These are phyloP conservation scores for Chrysopilus asiliformis DNA, from an alignment of 2,888 invertebrate species.

Conservation along the genomic window DNA sequence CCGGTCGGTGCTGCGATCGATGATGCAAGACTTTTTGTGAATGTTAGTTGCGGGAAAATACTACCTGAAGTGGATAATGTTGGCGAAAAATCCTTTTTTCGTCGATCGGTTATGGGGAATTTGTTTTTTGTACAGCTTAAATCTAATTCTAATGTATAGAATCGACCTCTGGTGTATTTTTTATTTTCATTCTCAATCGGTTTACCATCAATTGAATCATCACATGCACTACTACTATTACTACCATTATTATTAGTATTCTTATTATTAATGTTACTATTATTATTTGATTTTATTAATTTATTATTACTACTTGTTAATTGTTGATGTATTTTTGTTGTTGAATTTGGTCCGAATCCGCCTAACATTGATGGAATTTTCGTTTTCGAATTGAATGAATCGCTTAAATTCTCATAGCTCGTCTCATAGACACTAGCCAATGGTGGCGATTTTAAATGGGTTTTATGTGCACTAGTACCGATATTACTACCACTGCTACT, in stretches of 20 bases:
- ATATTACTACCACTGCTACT: too few species aligned
- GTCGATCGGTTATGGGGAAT: slow-evolving; percentile 41
- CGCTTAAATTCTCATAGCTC: slow-evolving; percentile 36
- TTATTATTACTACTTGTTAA: too few species aligned
- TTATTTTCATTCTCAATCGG: slow-evolving; percentile 27
- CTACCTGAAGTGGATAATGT: slow-evolving; percentile 5
- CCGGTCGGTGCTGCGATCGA: slow-evolving; percentile 30
- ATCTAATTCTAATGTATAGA: slow-evolving; percentile 36
- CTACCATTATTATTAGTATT: slow-evolving; percentile 10
- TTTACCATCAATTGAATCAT: slow-evolving; percentile 11
- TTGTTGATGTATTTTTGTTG: too few species aligned
- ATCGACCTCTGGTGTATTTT: slow-evolving; percentile 29
- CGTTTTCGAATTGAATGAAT: slow-evolving; percentile 12
- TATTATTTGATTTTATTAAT: slow-evolving; percentile 1
- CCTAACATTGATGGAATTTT: too few species aligned
- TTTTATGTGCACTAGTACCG: slow-evolving; percentile 10
- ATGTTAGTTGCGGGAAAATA: slow-evolving; percentile 14
- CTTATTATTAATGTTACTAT: background rate
- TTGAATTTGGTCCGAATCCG: too few species aligned
- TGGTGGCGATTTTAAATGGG: slow-evolving; percentile 30
- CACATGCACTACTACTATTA: slow-evolving; percentile 10
- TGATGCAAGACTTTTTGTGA: slow-evolving; percentile 30
- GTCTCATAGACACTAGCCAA: slow-evolving; percentile 38
- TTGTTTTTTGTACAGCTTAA: slow-evolving; percentile 45
- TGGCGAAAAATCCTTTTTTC: slow-evolving; percentile 16